phyloP scores from a whole-genome alignment of 2,113 vertebrate species.

The Prunella fulvescens region DNA sequence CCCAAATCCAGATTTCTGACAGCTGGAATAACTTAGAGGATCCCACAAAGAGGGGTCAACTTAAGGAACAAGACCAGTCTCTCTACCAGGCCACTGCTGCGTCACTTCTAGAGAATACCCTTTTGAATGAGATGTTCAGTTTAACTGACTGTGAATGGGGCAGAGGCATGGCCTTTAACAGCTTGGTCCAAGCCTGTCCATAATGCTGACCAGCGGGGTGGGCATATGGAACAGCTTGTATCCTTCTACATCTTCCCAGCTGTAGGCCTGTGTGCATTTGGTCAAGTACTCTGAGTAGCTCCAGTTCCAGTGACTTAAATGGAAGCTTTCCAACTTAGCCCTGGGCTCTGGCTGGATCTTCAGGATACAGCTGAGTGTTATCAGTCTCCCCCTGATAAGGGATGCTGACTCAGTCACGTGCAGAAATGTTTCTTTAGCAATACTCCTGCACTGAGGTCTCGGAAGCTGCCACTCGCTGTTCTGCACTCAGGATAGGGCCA shows the following conservation, averaged over 20 bases:
- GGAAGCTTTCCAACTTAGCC: slow-evolving; percentile 3
- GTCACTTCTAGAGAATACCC: neutral
- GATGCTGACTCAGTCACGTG: neutral
- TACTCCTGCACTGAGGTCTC: neutral
- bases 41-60: neutral
- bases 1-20: neutral
- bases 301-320: neutral
- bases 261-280: neutral
- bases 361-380: neutral
- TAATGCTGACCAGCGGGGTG: neutral
- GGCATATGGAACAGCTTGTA: neutral
- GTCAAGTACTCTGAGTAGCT: neutral
- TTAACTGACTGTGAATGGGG: neutral
- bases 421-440: neutral
- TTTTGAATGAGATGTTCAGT: neutral
- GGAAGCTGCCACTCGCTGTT: neutral
- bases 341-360: neutral
- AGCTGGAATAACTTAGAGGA: neutral
- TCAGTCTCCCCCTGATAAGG: neutral
- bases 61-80: neutral
- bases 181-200: neutral
- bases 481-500: neutral
- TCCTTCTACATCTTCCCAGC: neutral
- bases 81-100: neutral
- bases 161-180: neutral